Base-by-base conservation (phyloP, 1,140 invertebrate species). In the Zaprionus kolodkinae region DNA sequence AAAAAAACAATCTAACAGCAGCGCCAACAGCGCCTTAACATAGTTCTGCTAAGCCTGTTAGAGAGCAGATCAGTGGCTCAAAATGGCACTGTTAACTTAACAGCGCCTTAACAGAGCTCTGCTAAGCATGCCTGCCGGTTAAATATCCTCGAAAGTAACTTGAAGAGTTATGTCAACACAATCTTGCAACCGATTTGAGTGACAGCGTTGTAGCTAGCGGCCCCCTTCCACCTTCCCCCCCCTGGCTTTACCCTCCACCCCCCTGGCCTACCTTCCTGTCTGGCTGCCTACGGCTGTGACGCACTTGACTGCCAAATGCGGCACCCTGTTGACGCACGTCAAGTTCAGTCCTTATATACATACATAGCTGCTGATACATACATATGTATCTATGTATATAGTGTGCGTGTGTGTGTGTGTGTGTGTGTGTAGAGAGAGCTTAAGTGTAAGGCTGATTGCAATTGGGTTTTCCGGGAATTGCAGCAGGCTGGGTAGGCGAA, bases 81-180 rank as follows among this genome's bases (percentile, higher is more conserved):
- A 21, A 21, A 21, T 2, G 21, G 1, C 21, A 21, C 21, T 21
- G 21, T 21, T 21, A 21, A 21, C 21, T 30, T 30, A 30, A 30
- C 38, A 40, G 38, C 6, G 13, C 38, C 38, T 40, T 40, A 2
- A 40, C 38, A 7, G 13, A 1, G 6, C 13, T n/a, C 38, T 40
- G 38, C 13, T 40, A 40, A 40, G 6, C 38, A 7, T 40, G 6
- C 13, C 38, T 13, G 38, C 38, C 38, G n/a, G 38, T 40, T 40
- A 3, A 45, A 15, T 15, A 17, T 45, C 6, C 40, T 45, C n/a
- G 40, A 45, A 45, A 45, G 6, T 45, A 15, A 45, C 40, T 45
- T 45, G 40, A 45, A 45, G 40, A 45, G 40, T 45, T 45, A 45
- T 45, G 40, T 45, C 40, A 45, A 45, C 40, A 45, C 40, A 45